Conservation (phyloP, 2,113 vertebrate species). For the Osmerus mordax region DNA sequence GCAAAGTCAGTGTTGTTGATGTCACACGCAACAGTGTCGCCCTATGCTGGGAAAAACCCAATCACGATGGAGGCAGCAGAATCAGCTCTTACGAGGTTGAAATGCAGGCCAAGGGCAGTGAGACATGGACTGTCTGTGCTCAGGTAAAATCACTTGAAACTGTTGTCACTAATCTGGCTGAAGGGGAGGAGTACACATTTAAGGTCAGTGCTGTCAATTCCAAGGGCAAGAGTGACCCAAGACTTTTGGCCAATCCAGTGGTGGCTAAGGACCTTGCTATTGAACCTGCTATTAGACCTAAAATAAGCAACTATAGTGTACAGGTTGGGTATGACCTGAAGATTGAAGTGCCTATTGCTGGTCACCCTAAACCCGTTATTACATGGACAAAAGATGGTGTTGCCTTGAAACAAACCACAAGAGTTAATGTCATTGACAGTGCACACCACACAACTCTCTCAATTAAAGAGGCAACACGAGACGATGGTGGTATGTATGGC, state of each 20-base stretch:
- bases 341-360: conserved; percentile 88
- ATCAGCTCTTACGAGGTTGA: conserved; percentile 92
- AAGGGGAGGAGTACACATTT: conserved; percentile 92
- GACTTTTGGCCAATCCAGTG: conserved; percentile 84
- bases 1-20: conserved; percentile 91
- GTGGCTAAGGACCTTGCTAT: conserved; percentile 91
- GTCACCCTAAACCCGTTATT: conserved; percentile 91
- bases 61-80: conserved; percentile 94
- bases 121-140: conserved; percentile 89
- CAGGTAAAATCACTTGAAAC: conserved; percentile 88
- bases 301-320: conserved; percentile 83
- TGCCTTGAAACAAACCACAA: conserved; percentile 90
- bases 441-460: conserved; percentile 77
- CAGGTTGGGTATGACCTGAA: conserved; percentile 94
- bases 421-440: conserved; percentile 87
- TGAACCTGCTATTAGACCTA: conserved; percentile 85
- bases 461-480: conserved; percentile 90
- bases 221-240: conserved; percentile 94
- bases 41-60: conserved; percentile 90
- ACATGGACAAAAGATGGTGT: conserved; percentile 90
- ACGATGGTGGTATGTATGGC: conserved; percentile 89
- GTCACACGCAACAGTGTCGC: conserved; percentile 88
- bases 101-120: conserved; percentile 87
- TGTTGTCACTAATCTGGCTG: conserved; percentile 82
- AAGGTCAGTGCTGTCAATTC: conserved; percentile 94